Evolutionary conservation across 2,888 invertebrate species (phyloP).

Genomic region (Polydrusus pterygomalis): DNA sequence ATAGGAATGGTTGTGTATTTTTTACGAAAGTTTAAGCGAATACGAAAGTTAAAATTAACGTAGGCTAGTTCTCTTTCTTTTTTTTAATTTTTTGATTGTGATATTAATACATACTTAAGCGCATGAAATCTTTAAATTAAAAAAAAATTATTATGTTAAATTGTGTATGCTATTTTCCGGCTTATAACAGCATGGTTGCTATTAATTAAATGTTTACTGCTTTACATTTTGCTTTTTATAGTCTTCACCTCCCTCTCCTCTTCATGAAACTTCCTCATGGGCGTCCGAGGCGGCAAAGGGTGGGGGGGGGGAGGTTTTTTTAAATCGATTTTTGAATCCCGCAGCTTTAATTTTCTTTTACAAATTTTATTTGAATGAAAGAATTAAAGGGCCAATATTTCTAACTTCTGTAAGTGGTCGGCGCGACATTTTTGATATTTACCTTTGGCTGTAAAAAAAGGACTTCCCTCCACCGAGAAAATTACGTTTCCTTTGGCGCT

Average conservation of each 20-base stretch:
- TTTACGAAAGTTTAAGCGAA: slow-evolving; percentile 63
- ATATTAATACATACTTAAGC: slow-evolving; percentile 45
- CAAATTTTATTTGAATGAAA: too few relatives aligned
- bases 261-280: slow-evolving; percentile 18
- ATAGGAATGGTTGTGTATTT: slow-evolving; percentile 64
- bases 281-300: background rate
- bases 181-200: slow-evolving; percentile 65
- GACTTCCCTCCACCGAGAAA: too few relatives aligned
- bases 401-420: too few relatives aligned
- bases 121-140: slow-evolving; percentile 54
- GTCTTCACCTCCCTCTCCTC: slow-evolving; percentile 50
- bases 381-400: too few relatives aligned
- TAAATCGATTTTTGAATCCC: too few relatives aligned
- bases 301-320: too few relatives aligned
- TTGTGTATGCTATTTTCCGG: slow-evolving; percentile 56
- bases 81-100: slow-evolving; percentile 44
- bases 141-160: slow-evolving; percentile 46
- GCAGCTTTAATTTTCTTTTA: too few relatives aligned
- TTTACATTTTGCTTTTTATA: slow-evolving; percentile 61
- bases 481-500: too few relatives aligned
- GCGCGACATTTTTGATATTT: too few relatives aligned
- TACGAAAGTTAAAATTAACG: slow-evolving; percentile 58
- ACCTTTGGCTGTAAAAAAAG: too few relatives aligned
- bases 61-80: slow-evolving; percentile 49
- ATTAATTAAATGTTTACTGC: slow-evolving; percentile 65